These are phyloP conservation scores for Metopolophium dirhodum DNA, from an alignment of 1,140 invertebrate genomes.

Conservation along the genomic window DNA sequence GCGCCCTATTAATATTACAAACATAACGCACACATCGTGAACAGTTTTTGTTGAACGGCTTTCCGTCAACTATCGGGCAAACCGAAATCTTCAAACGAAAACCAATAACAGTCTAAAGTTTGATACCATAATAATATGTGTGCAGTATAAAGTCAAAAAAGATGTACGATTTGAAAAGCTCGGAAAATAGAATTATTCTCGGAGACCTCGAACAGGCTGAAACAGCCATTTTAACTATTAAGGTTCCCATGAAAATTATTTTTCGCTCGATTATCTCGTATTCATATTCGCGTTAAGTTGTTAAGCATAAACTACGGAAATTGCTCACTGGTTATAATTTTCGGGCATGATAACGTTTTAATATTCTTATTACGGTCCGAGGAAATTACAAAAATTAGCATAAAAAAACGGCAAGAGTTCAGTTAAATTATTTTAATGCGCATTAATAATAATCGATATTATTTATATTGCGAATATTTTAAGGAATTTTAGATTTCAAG, in stretches of 20 bases:
- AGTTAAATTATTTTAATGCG: not conserved
- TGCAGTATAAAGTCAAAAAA: not conserved
- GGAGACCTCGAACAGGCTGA: not conserved
- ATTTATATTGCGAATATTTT: not conserved
- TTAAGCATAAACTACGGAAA: not conserved
- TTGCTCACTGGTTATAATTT: not conserved
- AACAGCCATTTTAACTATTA: not conserved
- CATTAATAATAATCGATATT: conserved; percentile 12
- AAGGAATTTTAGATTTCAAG: not conserved
- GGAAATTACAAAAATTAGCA: conserved; percentile 6
- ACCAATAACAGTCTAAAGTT: not conserved
- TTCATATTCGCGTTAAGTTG: not conserved
- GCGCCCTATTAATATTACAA: conserved; percentile 13
- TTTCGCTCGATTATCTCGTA: not conserved
- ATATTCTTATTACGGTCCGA: not conserved
- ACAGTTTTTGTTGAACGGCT: not conserved
- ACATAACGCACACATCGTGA: not conserved
- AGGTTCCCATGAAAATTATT: not conserved
- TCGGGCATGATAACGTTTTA: not conserved
- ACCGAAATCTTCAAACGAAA: not conserved
- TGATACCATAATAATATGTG: not conserved
- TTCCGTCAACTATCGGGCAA: not conserved
- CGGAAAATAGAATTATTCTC: not conserved
- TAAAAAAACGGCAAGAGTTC: conserved; percentile 9
- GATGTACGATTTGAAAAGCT: not conserved